Conservation (phyloP, 2,888 invertebrate genomes). For the Caenorhabditis sinica region DNA sequence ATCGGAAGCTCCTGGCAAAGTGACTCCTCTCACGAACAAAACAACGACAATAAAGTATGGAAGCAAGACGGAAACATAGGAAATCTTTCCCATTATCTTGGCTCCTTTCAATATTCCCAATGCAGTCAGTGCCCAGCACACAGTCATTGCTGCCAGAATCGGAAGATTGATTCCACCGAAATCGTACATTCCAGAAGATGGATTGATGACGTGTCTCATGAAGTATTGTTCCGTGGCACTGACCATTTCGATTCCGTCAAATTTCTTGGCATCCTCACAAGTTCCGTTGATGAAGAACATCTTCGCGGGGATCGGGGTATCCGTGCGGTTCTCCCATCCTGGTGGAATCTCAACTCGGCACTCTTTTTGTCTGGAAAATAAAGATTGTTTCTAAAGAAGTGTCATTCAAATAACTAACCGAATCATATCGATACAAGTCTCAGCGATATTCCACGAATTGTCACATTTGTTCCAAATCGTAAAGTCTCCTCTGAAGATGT, state of each 20-base stretch:
- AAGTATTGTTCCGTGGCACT: conserved; percentile 64
- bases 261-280: conserved; percentile 25
- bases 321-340: conserved; percentile 11
- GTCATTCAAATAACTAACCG: not conserved
- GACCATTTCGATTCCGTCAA: conserved; percentile 11
- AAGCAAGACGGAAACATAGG: conserved; percentile 65
- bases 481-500: conserved; percentile 59
- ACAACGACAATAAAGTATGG: conserved; percentile 70
- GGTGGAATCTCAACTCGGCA: conserved; percentile 24
- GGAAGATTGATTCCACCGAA: conserved; percentile 75
- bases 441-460: conserved; percentile 61
- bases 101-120: conserved; percentile 78
- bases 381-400: too few relatives aligned
- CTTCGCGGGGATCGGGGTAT: conserved; percentile 16
- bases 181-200: conserved; percentile 69
- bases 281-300: conserved; percentile 38
- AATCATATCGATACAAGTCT: conserved; percentile 46
- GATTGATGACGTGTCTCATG: conserved; percentile 70
- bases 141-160: conserved; percentile 46
- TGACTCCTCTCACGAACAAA: conserved; percentile 78
- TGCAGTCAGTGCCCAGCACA: conserved; percentile 74
- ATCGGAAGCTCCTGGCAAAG: conserved; percentile 70
- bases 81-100: conserved; percentile 73
- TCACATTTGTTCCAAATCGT: conserved; percentile 65
- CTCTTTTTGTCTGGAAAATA: conserved; percentile 32